Evolutionary conservation across 64 coral and sea anemone genomes (phyloP).

Genomic region (Exaiptasia diaphana): DNA sequence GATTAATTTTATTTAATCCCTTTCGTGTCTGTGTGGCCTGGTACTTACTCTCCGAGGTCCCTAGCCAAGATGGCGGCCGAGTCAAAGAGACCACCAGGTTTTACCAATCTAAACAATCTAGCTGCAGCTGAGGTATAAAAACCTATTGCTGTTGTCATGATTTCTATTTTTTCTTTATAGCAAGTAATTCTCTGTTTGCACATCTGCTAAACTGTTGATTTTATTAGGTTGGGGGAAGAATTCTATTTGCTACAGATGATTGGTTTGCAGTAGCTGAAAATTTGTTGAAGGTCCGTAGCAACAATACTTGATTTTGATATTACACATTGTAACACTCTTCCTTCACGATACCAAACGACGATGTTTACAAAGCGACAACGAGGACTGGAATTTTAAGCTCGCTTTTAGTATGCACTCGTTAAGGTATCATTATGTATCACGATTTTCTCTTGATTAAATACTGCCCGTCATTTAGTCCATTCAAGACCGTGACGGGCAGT

Average conservation of each 20-base stretch:
- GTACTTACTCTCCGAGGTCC: no score
- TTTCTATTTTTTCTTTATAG: not conserved
- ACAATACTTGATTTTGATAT: not conserved
- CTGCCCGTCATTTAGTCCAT: no score
- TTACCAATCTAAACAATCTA: constrained; percentile 1
- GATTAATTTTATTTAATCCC: no score
- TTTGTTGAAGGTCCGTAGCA: constrained; percentile 60
- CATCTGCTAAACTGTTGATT: not conserved
- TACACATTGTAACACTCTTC: not conserved
- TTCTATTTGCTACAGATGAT: constrained; percentile 84
- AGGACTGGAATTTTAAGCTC: no score
- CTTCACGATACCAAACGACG: not conserved
- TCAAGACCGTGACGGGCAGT: no score
- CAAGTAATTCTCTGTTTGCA: not conserved
- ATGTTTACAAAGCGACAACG: no score
- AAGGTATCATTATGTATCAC: not conserved
- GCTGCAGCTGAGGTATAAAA: constrained; percentile 2
- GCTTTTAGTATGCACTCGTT: not conserved
- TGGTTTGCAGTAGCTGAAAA: constrained; percentile 88
- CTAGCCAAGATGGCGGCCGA: not conserved
- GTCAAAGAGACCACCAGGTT: not conserved
- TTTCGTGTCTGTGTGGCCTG: no score
- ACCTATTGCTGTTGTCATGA: not conserved
- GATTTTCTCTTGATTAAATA: not conserved
- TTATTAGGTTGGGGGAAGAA: constrained; percentile 60